Conservation (phyloP, 2,888 invertebrate species). For the Hesperia comma region DNA sequence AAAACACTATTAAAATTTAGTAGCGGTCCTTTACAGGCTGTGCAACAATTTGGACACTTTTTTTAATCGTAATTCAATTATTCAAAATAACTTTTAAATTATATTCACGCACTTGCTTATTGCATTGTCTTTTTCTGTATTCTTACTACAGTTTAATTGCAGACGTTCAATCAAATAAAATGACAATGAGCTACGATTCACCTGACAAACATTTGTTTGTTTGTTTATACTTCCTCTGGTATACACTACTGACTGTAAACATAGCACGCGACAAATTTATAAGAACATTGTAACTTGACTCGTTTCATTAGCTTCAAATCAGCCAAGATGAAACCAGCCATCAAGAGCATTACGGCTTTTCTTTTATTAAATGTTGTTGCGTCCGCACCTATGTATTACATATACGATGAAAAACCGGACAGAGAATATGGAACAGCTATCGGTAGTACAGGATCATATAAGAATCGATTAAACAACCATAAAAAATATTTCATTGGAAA, state of each 20-base stretch:
- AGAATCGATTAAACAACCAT: slow-evolving; percentile 45
- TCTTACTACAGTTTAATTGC: slow-evolving; percentile 1
- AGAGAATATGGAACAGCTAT: slow-evolving; percentile 53
- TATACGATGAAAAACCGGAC: slow-evolving; percentile 53
- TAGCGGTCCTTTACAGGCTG: too few species aligned
- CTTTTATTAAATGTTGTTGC: slow-evolving; percentile 50
- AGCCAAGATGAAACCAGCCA: slow-evolving; percentile 56
- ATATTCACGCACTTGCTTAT: not conserved
- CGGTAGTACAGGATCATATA: slow-evolving; percentile 46
- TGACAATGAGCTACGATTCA: slow-evolving; percentile 28
- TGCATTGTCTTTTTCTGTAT: not conserved
- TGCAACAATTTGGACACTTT: too few species aligned
- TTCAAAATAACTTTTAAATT: not conserved
- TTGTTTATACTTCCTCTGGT: slow-evolving; percentile 16
- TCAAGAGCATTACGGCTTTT: slow-evolving; percentile 47
- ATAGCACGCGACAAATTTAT: slow-evolving; percentile 49
- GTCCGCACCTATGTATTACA: slow-evolving; percentile 52
- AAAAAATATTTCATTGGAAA: slow-evolving; percentile 52
- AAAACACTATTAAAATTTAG: too few species aligned
- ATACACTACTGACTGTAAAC: slow-evolving; percentile 29
- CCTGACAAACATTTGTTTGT: slow-evolving; percentile 26
- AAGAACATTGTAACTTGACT: slow-evolving; percentile 48
- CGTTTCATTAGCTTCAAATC: slow-evolving; percentile 46
- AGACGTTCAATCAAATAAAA: slow-evolving; percentile 3
- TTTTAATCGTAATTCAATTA: not conserved